Evolutionary conservation across 2,888 invertebrate species (phyloP), one percentile per base, ranked within the genome.

Genomic region (Hirtodrosophila cameraria): DNA sequence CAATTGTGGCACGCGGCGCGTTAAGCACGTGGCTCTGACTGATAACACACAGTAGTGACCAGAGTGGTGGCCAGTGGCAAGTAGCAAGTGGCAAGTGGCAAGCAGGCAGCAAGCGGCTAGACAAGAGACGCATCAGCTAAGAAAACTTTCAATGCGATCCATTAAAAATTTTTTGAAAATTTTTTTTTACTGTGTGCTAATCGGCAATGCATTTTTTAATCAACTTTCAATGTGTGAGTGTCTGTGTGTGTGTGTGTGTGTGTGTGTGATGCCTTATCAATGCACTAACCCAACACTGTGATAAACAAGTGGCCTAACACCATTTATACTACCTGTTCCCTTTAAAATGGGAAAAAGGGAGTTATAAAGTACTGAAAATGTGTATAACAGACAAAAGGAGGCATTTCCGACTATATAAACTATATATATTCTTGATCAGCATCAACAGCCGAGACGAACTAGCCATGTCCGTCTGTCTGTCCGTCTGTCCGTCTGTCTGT

Each of bases 1-100:
- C 80, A 81, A 81, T 85, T 79, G 80, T 85, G 83, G 85, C 85
- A 81, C 80, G 80, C 80, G 80, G 80, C 80, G 85, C 74, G 83
- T 81, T 85, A 82, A 85, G 85, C 80, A 81, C 80, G 80, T 81
- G 85, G 85, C 79, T 74, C 84, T 71, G 59, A 75, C 76, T 82
- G 80, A 85, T 83, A 85, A 85, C 75, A n/a, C n/a, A n/a, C n/a
- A n/a, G n/a, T n/a, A 84, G 31, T 31, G 43, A 16, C 31, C 49
- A 45, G 20, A n/a, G n/a, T n/a, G n/a, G 18, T 20, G 18, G 18
- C 18, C 6, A 23, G 23, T 6, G 23, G 23, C 5, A 6, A 23
- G 23, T 6, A 8, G 23, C 3, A 6, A 23, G 23, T 23, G 23
- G 18, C 18, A 1, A 35, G 25, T n/a, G n/a, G n/a, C n/a, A n/a